Evolutionary conservation across 2,888 invertebrate genomes (phyloP).

Genomic region (Oxycera nigricornis): DNA sequence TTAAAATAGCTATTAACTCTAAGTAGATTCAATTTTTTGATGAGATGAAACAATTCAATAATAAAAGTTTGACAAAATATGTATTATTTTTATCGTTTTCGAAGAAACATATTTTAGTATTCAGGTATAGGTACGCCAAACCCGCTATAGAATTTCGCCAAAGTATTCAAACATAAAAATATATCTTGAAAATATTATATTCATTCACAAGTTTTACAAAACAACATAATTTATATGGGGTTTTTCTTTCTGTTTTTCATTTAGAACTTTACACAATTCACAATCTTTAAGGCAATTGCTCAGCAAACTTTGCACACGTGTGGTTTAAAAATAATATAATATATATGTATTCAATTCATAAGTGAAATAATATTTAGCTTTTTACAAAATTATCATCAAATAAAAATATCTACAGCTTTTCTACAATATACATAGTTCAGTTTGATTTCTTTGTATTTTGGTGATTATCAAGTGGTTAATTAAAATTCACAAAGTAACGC

Average conservation of each 20-base stretch:
- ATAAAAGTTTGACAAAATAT: not conserved
- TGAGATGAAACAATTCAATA: not conserved
- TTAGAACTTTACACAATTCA: slow-evolving; percentile 20
- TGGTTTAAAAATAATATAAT: slow-evolving; percentile 6
- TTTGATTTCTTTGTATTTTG: not conserved
- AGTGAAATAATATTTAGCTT: not conserved
- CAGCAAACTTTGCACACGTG: slow-evolving; percentile 23
- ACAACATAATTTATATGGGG: slow-evolving; percentile 1
- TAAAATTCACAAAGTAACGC: too few species aligned
- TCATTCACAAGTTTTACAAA: not conserved
- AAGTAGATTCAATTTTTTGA: not conserved
- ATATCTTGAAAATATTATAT: not conserved
- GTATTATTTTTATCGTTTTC: not conserved
- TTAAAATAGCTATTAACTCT: slow-evolving; percentile 10
- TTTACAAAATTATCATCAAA: not conserved
- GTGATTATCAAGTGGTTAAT: too few species aligned
- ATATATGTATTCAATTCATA: not conserved
- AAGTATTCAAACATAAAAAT: not conserved
- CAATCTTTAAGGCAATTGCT: slow-evolving; percentile 27
- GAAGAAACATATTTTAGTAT: not conserved
- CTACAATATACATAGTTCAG: not conserved
- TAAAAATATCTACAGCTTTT: not conserved
- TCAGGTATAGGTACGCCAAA: not conserved
- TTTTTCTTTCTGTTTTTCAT: not conserved
- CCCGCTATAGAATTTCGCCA: not conserved